A percentile compares a stretch with the other conserved stretches of the same genome.
phyloP scores from a whole-genome alignment of 2,797 vertebrate species.

The Chrosomus eos region DNA sequence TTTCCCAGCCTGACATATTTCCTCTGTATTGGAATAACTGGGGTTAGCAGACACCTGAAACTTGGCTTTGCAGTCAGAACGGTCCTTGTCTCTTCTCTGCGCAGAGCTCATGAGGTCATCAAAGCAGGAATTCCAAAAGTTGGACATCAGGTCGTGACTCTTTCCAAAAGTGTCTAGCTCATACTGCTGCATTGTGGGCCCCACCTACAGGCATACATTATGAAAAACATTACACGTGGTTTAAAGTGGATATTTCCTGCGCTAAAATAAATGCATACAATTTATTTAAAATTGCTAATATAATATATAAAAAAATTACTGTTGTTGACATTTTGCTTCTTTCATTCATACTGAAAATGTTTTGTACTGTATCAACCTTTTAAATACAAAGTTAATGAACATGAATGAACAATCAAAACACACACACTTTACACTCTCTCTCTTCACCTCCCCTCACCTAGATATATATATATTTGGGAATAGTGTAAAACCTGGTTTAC shows the following conservation, averaged over 20 bases:
- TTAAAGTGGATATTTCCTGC: neutral
- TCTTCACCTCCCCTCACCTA: neutral
- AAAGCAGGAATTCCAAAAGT: constrained; percentile 97
- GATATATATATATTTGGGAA: neutral
- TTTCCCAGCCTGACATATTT: neutral
- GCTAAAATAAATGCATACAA: neutral
- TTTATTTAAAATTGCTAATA: neutral
- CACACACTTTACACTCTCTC: neutral
- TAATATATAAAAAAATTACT: neutral
- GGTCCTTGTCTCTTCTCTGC: constrained; percentile 81
- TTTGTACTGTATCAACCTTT: neutral
- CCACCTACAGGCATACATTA: constrained; percentile 78
- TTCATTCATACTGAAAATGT: neutral
- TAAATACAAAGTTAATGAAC: neutral
- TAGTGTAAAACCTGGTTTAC: constrained; percentile 19
- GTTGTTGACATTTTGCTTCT: neutral
- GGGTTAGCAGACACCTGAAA: constrained; percentile 83
- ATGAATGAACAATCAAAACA: neutral
- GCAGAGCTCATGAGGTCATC: constrained; percentile 93
- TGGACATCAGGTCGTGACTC: constrained; percentile 96
- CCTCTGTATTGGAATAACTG: neutral
- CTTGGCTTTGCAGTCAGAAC: constrained; percentile 77
- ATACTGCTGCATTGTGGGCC: constrained; percentile 91
- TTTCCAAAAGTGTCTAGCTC: constrained; percentile 92
- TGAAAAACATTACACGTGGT: neutral